These are phyloP conservation scores for Spilosoma lubricipeda DNA, from an alignment of 2,888 invertebrate genomes.

Conservation along the genomic window DNA sequence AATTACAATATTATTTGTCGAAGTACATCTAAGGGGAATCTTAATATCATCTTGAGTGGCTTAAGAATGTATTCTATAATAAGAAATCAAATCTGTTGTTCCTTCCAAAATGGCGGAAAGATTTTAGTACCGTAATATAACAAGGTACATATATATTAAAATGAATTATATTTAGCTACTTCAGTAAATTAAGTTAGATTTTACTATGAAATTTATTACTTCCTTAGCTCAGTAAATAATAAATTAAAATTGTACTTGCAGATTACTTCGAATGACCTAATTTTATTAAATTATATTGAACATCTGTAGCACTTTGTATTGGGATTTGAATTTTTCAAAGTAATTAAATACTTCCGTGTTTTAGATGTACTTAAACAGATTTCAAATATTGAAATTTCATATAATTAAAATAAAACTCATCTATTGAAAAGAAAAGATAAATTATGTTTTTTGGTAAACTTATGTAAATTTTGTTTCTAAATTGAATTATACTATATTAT, in stretches of 20 bases:
- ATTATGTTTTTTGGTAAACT: too few species aligned
- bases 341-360: background rate
- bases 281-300: background rate
- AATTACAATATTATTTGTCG: constrained; percentile 19
- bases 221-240: background rate
- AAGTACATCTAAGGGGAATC: constrained; percentile 12
- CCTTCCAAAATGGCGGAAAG: background rate
- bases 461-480: too few species aligned
- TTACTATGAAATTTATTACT: background rate
- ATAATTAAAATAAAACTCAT: too few species aligned
- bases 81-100: background rate
- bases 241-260: background rate
- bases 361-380: background rate
- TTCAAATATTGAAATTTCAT: too few species aligned
- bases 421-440: too few species aligned
- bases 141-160: background rate
- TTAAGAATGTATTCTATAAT: constrained; percentile 1
- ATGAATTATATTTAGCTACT: background rate
- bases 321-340: background rate
- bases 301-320: background rate
- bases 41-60: constrained; percentile 12
- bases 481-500: too few species aligned
- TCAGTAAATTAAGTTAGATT: background rate
- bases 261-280: background rate
- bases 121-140: background rate